Conservation (phyloP, 2,797 vertebrate genomes). For the Loriculus beryllinus region DNA sequence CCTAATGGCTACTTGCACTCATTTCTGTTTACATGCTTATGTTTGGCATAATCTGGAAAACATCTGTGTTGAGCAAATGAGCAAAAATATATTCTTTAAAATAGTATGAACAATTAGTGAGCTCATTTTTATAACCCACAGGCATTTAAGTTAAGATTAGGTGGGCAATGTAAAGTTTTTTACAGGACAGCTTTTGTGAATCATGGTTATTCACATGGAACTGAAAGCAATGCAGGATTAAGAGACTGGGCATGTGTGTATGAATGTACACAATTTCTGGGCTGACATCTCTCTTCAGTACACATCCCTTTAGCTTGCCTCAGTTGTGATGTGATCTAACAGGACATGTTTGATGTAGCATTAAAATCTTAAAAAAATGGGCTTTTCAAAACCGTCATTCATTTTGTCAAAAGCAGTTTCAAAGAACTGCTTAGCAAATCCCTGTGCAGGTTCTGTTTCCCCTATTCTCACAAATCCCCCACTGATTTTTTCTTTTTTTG, state of each 20-base stretch:
- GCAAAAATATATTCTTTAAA: neutral
- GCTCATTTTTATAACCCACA: neutral
- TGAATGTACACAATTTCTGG: neutral
- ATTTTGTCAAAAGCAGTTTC: slow-evolving; percentile 48
- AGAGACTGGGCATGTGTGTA: neutral
- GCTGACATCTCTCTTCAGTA: neutral
- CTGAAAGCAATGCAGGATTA: slow-evolving; percentile 1
- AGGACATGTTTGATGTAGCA: slow-evolving; percentile 59
- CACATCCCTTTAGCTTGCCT: slow-evolving; percentile 33
- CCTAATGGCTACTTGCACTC: neutral
- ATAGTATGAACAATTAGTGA: neutral
- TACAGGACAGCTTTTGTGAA: neutral
- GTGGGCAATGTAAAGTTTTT: neutral
- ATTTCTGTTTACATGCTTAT: neutral
- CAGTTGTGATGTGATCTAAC: slow-evolving; percentile 50
- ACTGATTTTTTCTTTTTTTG: neutral
- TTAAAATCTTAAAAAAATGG: slow-evolving; percentile 55
- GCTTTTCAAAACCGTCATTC: slow-evolving; percentile 58
- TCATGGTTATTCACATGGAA: neutral
- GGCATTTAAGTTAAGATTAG: neutral
- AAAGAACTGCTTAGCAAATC: slow-evolving; percentile 24
- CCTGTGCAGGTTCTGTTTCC: neutral
- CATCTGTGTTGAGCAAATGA: neutral
- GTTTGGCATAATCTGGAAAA: neutral
- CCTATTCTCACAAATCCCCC: neutral